These are phyloP conservation scores for Xenopus tropicalis DNA, from an alignment of 2,113 vertebrate species.

Conservation along the genomic window UCB_Xtro_10.0 CM004445.2:109957501-109958000, in stretches of 20 bases:
- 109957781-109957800: background rate
- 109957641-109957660: conserved; percentile 23
- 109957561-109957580: conserved; percentile 35
- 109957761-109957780: background rate
- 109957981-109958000: no score
- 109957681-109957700: conserved; percentile 17
- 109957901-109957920: no score
- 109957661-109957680: conserved; percentile 29
- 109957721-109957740: background rate
- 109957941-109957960: no score
- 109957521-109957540: conserved; percentile 37
- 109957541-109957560: conserved; percentile 25
- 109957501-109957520: background rate
- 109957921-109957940: no score
- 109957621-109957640: conserved; percentile 36
- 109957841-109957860: background rate
- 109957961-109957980: no score
- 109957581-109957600: conserved; percentile 13
- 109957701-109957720: conserved; percentile 17
- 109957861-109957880: no score
- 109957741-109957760: conserved; percentile 23
- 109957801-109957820: no score
- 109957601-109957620: conserved; percentile 37
- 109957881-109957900: no score
- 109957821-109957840: no score